Conservation (phyloP, 2,113 vertebrate species). For the Baryphthengus martii region DNA sequence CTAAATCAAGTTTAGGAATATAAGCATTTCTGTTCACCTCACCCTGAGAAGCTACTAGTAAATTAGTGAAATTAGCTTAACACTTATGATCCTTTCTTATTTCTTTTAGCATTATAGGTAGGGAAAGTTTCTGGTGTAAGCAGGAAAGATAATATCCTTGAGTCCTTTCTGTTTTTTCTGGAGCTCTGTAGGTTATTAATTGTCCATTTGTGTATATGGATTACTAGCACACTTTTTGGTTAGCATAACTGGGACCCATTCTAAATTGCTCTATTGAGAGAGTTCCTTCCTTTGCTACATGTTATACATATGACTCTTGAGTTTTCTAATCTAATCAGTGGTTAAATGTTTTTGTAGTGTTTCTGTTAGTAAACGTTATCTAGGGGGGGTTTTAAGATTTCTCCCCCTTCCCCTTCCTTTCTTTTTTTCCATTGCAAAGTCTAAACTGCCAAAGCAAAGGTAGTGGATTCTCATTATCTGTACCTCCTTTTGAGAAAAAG, state of each 20-base stretch:
- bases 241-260: neutral
- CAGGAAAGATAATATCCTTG: neutral
- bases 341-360: neutral
- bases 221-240: neutral
- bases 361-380: neutral
- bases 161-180: neutral
- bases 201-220: neutral
- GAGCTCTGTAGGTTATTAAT: neutral
- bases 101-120: neutral
- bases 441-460: neutral
- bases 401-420: fast-evolving
- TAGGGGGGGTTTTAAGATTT: fast-evolving
- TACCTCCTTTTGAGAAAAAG: neutral
- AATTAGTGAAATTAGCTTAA: neutral
- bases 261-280: neutral
- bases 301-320: neutral
- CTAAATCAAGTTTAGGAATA: neutral
- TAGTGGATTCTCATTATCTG: neutral
- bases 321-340: neutral
- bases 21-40: neutral
- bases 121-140: neutral
- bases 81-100: neutral
- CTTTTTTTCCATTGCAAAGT: neutral
- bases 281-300: neutral
- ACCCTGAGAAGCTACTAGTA: neutral